These are phyloP conservation scores for Lepidonotus clava DNA, from an alignment of 2,888 invertebrate genomes.

Conservation along the genomic window DNA sequence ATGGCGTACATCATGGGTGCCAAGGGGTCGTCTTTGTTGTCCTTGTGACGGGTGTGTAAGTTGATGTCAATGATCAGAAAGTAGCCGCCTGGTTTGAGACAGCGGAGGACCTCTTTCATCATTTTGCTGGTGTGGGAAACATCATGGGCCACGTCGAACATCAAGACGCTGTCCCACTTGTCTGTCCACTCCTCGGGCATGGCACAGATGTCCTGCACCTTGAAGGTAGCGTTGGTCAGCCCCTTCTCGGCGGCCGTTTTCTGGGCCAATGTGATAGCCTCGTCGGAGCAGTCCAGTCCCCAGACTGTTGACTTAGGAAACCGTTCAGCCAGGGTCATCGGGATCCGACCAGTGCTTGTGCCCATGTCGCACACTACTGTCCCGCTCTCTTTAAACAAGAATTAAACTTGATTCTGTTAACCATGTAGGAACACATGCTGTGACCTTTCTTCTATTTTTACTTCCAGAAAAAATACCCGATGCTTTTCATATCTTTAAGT, in stretches of 20 bases:
- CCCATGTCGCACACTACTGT: conserved; percentile 41
- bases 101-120: conserved; percentile 30
- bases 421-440: too few relatives aligned
- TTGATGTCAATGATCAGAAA: conserved; percentile 27
- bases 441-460: too few relatives aligned
- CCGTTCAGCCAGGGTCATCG: conserved; percentile 23
- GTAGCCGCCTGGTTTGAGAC: conserved; percentile 29
- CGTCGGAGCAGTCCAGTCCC: conserved; percentile 39
- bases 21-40: conserved; percentile 19
- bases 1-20: conserved; percentile 9
- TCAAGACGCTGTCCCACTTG: conserved; percentile 24
- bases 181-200: conserved; percentile 37
- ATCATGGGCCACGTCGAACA: conserved; percentile 48
- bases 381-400: conserved; percentile 23
- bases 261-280: conserved; percentile 11
- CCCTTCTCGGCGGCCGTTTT: neutral
- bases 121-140: neutral
- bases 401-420: too few relatives aligned
- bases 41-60: neutral
- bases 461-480: too few relatives aligned
- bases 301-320: conserved; percentile 13
- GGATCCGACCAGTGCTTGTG: neutral
- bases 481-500: too few relatives aligned
- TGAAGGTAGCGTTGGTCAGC: conserved; percentile 15
- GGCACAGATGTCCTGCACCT: conserved; percentile 33